Conservation (phyloP, 2,797 vertebrate genomes). For the Psittacula echo region DNA sequence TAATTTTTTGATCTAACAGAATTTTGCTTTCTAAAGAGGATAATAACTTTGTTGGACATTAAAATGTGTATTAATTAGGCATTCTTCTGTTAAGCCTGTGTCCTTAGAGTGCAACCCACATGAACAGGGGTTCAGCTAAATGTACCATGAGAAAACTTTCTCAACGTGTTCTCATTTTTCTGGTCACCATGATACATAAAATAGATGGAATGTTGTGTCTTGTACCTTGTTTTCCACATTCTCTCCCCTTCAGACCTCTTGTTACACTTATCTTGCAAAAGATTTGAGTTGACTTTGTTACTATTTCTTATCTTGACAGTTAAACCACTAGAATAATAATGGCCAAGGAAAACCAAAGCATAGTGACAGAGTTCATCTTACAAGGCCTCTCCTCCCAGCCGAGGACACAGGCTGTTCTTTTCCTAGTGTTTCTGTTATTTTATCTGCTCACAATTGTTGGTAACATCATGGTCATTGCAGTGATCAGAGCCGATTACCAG, state of each 20-base stretch:
- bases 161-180: neutral
- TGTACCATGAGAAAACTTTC: neutral
- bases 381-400: constrained; percentile 65
- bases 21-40: neutral
- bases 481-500: constrained; percentile 30
- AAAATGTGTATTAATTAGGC: neutral
- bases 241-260: neutral
- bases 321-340: neutral
- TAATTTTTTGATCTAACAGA: neutral
- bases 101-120: neutral
- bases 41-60: neutral
- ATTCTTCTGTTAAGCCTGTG: neutral
- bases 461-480: constrained; percentile 37
- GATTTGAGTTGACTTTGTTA: neutral
- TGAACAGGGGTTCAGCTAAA: neutral
- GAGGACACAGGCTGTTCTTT: constrained; percentile 29
- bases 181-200: neutral
- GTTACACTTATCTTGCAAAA: neutral
- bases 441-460: constrained; percentile 54
- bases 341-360: neutral
- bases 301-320: neutral
- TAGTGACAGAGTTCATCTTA: constrained; percentile 60
- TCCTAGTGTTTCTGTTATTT: constrained; percentile 47
- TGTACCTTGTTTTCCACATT: neutral
- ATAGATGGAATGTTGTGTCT: neutral